Evolutionary conservation across 2,113 vertebrate species (phyloP).

Genomic region (Megaleporinus macrocephalus): DNA sequence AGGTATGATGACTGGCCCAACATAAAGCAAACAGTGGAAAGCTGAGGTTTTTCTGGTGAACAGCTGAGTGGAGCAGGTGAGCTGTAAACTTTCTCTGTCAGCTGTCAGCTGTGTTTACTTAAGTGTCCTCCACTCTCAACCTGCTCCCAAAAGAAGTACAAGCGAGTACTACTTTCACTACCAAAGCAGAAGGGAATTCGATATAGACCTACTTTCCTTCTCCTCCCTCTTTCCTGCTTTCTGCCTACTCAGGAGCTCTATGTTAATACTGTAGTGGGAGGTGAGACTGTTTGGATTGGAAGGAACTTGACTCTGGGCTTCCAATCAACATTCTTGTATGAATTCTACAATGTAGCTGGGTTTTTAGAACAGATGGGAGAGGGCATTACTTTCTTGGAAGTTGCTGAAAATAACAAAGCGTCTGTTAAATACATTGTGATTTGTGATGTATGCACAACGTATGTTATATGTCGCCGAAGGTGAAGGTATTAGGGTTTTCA

Average conservation of each 20-base stretch:
- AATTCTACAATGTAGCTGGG: constrained; percentile 19
- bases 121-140: not conserved
- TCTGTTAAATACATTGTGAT: not conserved
- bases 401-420: not conserved
- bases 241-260: not conserved
- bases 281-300: constrained; percentile 37
- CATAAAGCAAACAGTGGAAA: constrained; percentile 3
- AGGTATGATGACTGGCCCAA: not conserved
- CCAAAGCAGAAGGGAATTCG: not conserved
- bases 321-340: constrained; percentile 21
- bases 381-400: not conserved
- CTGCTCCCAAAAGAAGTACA: not conserved
- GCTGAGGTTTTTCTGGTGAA: not conserved
- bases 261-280: constrained; percentile 9
- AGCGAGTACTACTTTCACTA: not conserved
- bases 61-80: constrained; percentile 49
- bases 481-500: not conserved
- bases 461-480: not conserved
- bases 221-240: not conserved
- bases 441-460: not conserved
- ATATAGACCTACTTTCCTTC: not conserved
- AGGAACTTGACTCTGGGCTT: constrained; percentile 16
- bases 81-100: constrained; percentile 38
- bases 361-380: constrained; percentile 39
- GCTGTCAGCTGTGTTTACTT: constrained; percentile 31